Percentiles rank a stretch among this genome's conserved stretches.
Evolutionary conservation across 2,888 invertebrate genomes (phyloP).

Genomic region (Lochmaea crataegi): DNA sequence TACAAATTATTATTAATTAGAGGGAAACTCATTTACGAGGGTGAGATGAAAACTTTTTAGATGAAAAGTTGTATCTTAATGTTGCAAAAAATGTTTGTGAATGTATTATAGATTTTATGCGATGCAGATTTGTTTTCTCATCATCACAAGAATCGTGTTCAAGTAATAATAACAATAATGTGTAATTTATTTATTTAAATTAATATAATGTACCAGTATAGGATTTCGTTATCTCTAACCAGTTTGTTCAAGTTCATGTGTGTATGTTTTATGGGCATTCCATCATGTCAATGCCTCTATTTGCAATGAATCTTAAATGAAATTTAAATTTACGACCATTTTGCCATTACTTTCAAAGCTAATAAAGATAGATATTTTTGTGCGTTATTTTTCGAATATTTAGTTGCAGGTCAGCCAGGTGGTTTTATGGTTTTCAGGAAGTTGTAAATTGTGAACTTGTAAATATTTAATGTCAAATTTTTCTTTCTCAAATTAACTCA

Average conservation of each 20-base stretch:
- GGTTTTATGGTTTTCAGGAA: constrained; percentile 7
- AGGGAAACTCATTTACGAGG: not conserved
- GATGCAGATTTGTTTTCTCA: not conserved
- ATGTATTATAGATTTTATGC: too few species aligned
- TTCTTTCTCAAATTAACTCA: not conserved
- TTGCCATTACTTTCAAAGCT: constrained; percentile 11
- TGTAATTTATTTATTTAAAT: constrained; percentile 18
- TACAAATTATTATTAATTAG: constrained; percentile 13
- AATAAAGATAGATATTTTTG: constrained; percentile 24
- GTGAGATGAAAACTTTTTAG: too few species aligned
- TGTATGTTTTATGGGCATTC: constrained; percentile 45
- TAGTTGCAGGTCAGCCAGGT: constrained; percentile 9
- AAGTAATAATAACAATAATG: not conserved
- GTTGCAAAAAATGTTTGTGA: too few species aligned
- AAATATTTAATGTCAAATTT: not conserved
- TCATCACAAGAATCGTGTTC: not conserved
- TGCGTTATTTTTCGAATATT: constrained; percentile 3
- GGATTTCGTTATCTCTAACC: constrained; percentile 36
- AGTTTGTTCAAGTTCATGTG: constrained; percentile 34
- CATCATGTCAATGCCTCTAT: constrained; percentile 39
- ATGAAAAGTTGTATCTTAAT: too few species aligned
- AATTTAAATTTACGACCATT: constrained; percentile 28
- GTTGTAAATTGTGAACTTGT: not conserved
- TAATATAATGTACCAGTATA: constrained; percentile 36
- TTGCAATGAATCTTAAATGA: constrained; percentile 36